Percentiles rank a stretch among this genome's conserved stretches.
phyloP scores from a whole-genome alignment of 1,140 invertebrate genomes.

The Gyrodactylus bullatarudis region DNA sequence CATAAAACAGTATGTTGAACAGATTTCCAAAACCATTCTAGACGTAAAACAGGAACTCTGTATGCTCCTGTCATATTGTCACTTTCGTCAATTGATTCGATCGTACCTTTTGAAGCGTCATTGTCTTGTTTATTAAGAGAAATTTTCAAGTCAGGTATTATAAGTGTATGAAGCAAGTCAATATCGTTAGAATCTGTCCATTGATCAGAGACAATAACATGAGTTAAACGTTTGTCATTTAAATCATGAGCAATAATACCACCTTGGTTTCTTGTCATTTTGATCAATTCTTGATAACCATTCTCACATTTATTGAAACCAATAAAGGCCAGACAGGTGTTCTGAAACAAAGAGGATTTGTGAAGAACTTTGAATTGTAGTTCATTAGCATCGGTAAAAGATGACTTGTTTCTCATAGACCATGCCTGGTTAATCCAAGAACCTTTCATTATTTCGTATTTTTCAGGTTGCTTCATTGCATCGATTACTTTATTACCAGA shows the following conservation, averaged over 20 bases:
- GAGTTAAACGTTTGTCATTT: background rate
- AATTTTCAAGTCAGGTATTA: background rate
- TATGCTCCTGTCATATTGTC: background rate
- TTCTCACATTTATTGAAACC: background rate
- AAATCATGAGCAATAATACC: background rate
- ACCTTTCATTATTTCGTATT: background rate
- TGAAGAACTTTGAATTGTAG: background rate
- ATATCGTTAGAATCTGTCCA: background rate
- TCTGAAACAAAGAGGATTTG: background rate
- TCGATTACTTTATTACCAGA: background rate
- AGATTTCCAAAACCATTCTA: background rate
- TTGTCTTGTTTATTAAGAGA: background rate
- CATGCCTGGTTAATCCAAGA: background rate
- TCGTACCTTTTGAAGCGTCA: background rate
- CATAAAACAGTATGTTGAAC: background rate
- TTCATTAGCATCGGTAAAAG: background rate
- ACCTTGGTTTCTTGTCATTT: background rate
- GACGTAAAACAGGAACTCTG: background rate
- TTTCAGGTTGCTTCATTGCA: background rate
- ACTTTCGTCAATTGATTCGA: background rate
- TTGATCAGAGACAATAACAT: background rate
- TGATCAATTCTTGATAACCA: background rate
- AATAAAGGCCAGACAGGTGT: background rate
- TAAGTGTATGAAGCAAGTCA: background rate
- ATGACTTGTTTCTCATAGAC: background rate